Conservation (phyloP, 2,113 vertebrate genomes). For the Acanthisitta chloris region DNA sequence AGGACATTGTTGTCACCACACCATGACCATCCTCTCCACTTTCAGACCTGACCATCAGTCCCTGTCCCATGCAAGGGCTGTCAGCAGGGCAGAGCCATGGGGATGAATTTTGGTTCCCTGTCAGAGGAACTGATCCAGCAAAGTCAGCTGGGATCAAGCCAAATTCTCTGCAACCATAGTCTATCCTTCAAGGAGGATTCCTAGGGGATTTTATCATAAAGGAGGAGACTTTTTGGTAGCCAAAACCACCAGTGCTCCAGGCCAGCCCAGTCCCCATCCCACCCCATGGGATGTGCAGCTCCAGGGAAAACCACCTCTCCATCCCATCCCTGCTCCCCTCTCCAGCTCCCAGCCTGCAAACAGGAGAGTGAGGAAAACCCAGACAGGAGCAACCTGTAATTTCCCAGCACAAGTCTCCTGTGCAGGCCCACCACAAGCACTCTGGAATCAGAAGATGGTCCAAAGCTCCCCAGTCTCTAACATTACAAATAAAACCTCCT, state of each 20-base stretch:
- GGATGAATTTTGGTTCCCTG: not conserved
- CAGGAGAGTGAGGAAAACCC: accelerated
- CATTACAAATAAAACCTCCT: not conserved
- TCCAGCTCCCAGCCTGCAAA: not conserved
- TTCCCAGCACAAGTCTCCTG: not conserved
- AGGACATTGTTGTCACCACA: not conserved
- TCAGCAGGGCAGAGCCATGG: accelerated
- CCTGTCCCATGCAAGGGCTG: not conserved
- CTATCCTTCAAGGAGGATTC: not conserved
- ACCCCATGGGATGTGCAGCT: too few relatives aligned
- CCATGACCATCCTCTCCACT: not conserved
- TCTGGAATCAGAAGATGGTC: not conserved
- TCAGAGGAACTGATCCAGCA: not conserved
- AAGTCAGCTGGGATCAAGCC: not conserved
- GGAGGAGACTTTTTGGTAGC: not conserved
- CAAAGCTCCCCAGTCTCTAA: not conserved
- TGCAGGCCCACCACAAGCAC: not conserved
- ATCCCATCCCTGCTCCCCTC: not conserved
- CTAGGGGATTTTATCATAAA: not conserved
- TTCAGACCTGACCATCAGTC: not conserved
- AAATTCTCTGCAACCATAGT: not conserved
- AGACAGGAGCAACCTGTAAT: not conserved
- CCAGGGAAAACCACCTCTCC: not conserved
- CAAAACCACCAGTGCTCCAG: not conserved
- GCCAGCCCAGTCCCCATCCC: not conserved